These are phyloP conservation scores for Mystacornis crossleyi DNA, from an alignment of 2,113 vertebrate genomes.

Conservation along the genomic window DNA sequence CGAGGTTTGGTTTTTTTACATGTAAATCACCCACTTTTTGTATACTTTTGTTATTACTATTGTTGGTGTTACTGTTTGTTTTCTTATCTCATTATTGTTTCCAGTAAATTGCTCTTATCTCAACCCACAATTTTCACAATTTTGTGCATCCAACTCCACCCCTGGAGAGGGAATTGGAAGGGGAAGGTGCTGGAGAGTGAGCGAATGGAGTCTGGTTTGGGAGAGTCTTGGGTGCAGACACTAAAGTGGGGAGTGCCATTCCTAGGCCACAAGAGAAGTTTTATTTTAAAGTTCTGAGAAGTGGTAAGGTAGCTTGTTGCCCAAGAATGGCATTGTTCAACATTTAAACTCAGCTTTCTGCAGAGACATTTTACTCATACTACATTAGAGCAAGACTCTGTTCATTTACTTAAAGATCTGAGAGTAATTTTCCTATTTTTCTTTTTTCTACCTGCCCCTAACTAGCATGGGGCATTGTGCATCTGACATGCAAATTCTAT, in stretches of 20 bases:
- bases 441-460: not conserved
- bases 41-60: not conserved
- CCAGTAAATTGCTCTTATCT: not conserved
- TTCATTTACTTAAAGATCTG: not conserved
- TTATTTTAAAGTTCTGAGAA: not conserved
- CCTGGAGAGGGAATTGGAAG: not conserved
- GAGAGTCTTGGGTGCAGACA: fast-evolving
- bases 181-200: not conserved
- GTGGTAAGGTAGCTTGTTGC: not conserved
- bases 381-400: not conserved
- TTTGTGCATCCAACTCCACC: not conserved
- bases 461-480: not conserved
- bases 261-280: not conserved
- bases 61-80: not conserved
- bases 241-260: not conserved
- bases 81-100: not conserved
- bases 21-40: not conserved
- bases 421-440: not conserved
- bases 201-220: fast-evolving
- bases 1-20: not conserved
- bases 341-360: not conserved
- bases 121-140: not conserved
- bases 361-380: not conserved
- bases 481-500: not conserved
- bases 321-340: not conserved